Base-by-base conservation (phyloP, 2,888 invertebrate genomes). In the Sphinx pinastri region DNA sequence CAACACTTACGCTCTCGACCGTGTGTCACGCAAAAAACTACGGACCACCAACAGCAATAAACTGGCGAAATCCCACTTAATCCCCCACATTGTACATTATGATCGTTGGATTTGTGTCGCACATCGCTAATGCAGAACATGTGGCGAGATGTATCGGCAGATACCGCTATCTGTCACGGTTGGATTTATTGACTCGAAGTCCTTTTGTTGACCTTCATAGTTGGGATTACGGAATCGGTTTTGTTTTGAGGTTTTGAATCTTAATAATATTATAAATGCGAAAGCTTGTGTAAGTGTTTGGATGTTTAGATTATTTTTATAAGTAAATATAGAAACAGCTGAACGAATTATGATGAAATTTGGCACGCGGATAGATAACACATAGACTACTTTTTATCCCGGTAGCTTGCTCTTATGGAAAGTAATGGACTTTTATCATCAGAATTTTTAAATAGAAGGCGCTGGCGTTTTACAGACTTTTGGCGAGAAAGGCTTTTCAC, bases 11-110 rank as follows among this genome's bases (percentile, higher is more conserved):
- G 77, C 84, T 83, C 88, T 89, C 83, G 77, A 83, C 84, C 82
- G 84, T 82, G 87, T 90, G 90, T 86, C 85, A 73, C 75, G 80
- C 84, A 87, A 92, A 88, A 78, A 79, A 78, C 76, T 83, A 81
- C 87, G 81, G 93, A 93, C 94, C 94, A 94, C 94, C 93, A 87
- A 82, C 84, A 81, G 82, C 77, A 86, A 82, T 88, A 86, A 89
- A 87, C 86, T 87, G 82, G 79, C 78, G 72, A 83, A 87, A 92
- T 92, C 92, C 89, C 81, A 79, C 75, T 83, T 92, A 92, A 93
- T 92, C 92, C 92, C 73, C 71, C 68, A 78, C 84, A 87, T 87
- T 85, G 86, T 88, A 88, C 92, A 90, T 93, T 93, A 88, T 93
- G 93, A 93, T 92, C 86, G 88, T 84, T 81, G 89, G 91, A 87